Evolutionary conservation across 2,113 vertebrate species (phyloP).

Genomic region (Chunga burmeisteri): DNA sequence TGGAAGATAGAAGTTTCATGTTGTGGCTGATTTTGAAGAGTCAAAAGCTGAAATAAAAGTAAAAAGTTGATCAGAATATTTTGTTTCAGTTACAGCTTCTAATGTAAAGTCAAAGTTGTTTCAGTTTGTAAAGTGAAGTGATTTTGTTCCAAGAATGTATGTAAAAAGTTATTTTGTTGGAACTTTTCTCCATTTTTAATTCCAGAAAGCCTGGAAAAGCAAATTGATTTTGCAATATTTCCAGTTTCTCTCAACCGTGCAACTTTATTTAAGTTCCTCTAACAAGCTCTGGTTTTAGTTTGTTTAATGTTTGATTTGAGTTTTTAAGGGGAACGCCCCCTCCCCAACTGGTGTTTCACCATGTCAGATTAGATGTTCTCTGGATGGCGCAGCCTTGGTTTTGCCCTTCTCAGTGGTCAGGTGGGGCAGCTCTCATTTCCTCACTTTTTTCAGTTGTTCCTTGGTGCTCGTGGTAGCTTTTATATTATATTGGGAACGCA

Average conservation of each 20-base stretch:
- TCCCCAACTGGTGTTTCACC: background rate
- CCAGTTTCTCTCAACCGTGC: background rate
- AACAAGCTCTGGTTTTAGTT: background rate
- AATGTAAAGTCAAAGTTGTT: background rate
- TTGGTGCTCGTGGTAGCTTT: background rate
- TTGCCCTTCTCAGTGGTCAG: background rate
- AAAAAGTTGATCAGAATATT: background rate
- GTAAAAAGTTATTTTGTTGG: background rate
- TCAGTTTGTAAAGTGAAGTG: background rate
- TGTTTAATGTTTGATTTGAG: background rate
- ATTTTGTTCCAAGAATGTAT: background rate
- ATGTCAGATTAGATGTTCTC: background rate
- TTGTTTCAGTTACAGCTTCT: background rate
- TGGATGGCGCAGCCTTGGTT: background rate
- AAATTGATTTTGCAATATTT: constrained; percentile 21
- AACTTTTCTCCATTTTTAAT: background rate
- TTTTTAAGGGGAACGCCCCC: background rate
- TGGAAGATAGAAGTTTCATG: background rate
- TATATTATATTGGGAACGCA: background rate
- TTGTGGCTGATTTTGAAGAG: background rate
- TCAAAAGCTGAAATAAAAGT: background rate
- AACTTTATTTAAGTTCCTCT: background rate
- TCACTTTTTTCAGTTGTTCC: background rate
- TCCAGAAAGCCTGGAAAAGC: background rate
- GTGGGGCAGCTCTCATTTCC: background rate